These are phyloP conservation scores for Apteryx mantelli DNA, from an alignment of 2,113 vertebrate genomes.

Conservation along the genomic window DNA sequence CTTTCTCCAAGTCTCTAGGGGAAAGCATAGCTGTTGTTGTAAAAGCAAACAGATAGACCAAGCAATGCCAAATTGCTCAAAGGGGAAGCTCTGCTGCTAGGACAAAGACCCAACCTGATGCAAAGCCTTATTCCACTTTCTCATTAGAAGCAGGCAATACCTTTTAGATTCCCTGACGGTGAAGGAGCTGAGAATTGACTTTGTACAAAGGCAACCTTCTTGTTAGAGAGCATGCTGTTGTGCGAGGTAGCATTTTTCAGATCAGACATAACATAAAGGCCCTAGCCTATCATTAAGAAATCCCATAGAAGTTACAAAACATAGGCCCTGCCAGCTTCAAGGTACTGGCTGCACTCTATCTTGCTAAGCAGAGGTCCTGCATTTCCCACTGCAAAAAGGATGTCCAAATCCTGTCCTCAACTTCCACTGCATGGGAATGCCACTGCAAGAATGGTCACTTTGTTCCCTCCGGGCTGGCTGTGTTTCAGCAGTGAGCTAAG, in stretches of 20 bases:
- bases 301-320: neutral
- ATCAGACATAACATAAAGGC: accelerated
- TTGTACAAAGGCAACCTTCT: neutral
- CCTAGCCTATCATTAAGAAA: neutral
- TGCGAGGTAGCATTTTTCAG: neutral
- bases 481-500: constrained; percentile 49
- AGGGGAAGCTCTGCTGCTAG: neutral
- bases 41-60: neutral
- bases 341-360: neutral
- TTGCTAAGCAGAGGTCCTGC: neutral
- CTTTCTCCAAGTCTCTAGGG: neutral
- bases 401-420: constrained; percentile 6
- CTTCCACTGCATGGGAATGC: neutral
- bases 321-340: accelerated
- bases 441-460: constrained; percentile 2
- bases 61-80: accelerated
- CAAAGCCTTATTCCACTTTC: neutral
- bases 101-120: neutral
- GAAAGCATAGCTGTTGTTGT: neutral
- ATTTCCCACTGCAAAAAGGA: neutral
- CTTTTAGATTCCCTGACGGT: neutral
- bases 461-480: neutral
- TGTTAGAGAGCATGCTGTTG: neutral
- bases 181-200: neutral
- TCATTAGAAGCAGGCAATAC: neutral